Evolutionary conservation across 2,113 vertebrate species (phyloP), one percentile per base, ranked within the genome.

Genomic region (Glaucomys volans): DNA sequence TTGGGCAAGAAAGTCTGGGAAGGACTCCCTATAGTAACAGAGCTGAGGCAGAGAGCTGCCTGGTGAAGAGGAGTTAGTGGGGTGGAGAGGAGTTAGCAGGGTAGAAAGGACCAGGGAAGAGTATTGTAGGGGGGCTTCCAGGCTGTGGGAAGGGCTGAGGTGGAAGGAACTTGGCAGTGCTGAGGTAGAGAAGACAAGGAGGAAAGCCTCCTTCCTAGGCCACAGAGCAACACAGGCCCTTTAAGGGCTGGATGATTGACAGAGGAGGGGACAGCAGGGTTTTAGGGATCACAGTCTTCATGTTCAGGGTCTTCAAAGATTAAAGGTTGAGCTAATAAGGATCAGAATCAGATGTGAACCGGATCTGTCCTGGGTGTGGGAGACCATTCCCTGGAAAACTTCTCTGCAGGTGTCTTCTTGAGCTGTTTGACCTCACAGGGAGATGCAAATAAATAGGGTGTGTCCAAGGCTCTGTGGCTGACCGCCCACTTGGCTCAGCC

Each of bases 261-360:
- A 30, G 50, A 88, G 35, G 42, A 28, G 12, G 59, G 22, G 16
- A 37, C 11, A 16, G 2, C 50, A 32, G 40, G 16, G 32, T 17
- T 75, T 13, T 32, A 8, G 30, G 47, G 40, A 52, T 64, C 7
- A 44, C 12, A 3, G 14, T 32, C 17, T 50, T 50, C 42, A 47
- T 66, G 35, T 62, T 72, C 47, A 35, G 12, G 47, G 44, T 30
- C 16, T 93, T 74, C 0, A 52, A 76, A 57, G 32, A 42, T 42
- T 10, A 85, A 76, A 93, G 75, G 81, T 87, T 83, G 85, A n/a
- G 18, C 35, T n/a, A 84, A 59, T 52, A 62, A 83, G 18, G 57
- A 76, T 3, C 14, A 74, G 57, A 12, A 52, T 35, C 12, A 62
- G 30, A 52, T 54, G 8, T 18, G 26, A 64, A 42, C 18, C 17